Evolutionary conservation across 2,797 vertebrate genomes (phyloP), one percentile per base, ranked within the genome.

Genomic region (Acridotheres tristis): DNA sequence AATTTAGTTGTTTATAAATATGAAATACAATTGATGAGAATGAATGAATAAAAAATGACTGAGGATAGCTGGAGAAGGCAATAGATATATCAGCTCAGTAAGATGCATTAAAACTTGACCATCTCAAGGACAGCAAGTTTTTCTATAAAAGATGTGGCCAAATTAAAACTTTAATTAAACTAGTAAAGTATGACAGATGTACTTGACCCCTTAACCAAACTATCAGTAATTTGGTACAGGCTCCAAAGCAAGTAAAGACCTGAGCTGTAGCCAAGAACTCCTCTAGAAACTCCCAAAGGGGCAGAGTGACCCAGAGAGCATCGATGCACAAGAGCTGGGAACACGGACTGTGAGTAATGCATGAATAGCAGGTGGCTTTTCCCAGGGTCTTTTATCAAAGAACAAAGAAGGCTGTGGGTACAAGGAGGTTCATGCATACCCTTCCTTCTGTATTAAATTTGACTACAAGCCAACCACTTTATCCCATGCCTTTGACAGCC

Each of bases 101-200:
- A 57, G 20, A 51, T 3, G 38, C 30, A 27, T 50, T 74, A 83
- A 68, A 90, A 80, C 27, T 57, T 89, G 15, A 80, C 30, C 0
- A 0, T 50, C 63, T 89, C 57, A 89, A 93, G 45, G 68, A 45
- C 20, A 76, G 42, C 14, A 80, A 76, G 18, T 29, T 90, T 88
- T 71, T 82, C 30, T 65, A 20, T 34, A 65, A 79, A 69, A 87
- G 7, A 38, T 30, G 25, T 53, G 30, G 23, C 9, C 61, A 54
- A 85, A 86, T 80, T 65, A 86, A 79, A 91, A 57, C 18, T 71
- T 87, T 67, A 72, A 77, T 79, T 74, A 93, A 83, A 51, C 14
- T 29, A 68, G 11, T 25, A 61, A 21, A 18, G 16, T 19, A 13
- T 54, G 43, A 42, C 1, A 27, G 23, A 81, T 50, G 51, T 40